Evolutionary conservation across 2,797 vertebrate genomes (phyloP), one percentile per base, ranked within the genome.

Genomic region (Hemibagrus guttatus): DNA sequence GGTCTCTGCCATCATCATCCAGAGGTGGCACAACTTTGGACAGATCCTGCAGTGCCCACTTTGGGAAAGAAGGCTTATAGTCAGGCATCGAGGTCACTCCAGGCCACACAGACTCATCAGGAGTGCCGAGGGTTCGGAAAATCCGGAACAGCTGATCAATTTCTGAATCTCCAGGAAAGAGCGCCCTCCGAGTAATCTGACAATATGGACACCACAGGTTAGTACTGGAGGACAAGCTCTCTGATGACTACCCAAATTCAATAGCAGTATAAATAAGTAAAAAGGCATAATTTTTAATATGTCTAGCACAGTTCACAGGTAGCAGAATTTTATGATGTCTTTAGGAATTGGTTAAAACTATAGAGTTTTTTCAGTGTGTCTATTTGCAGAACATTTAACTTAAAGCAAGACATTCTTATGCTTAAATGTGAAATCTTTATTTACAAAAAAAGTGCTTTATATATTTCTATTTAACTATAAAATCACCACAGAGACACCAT

Each of bases 111-210:
- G 91, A 92, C 90, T 99, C 98, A 74, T 99, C 98, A 0, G 98
- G 98, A 0, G 98, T 99, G 1, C 98, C 98, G 91, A 99, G 89
- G 0, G 98, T 99, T 69, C 98, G 97, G 93, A 99, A 99, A 91
- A 99, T 99, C 56, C 98, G 93, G 93, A 99, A 99, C 0, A 99
- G 94, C 89, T 99, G 98, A 75, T 99, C 98, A 0, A 99, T 99
- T 92, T 99, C 98, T 0, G 98, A 99, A 89, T 99, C 98, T 0
- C 98, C 98, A 0, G 98, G 98, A 88, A 98, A 98, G 21, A 99
- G 91, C 0, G 98, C 97, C 78, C 97, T 94, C 31, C 97, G 95
- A 19, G 97, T 98, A 91, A 98, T 95, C 98, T 99, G 90, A 78
- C 71, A 59, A 4, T 71, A 21, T n/a, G 7, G 23, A 58, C 16